Evolutionary conservation across 30 jellyfish, hydroid and myxozoan genomes (phyloP).

Genomic region (Sanderia malayensis): DNA sequence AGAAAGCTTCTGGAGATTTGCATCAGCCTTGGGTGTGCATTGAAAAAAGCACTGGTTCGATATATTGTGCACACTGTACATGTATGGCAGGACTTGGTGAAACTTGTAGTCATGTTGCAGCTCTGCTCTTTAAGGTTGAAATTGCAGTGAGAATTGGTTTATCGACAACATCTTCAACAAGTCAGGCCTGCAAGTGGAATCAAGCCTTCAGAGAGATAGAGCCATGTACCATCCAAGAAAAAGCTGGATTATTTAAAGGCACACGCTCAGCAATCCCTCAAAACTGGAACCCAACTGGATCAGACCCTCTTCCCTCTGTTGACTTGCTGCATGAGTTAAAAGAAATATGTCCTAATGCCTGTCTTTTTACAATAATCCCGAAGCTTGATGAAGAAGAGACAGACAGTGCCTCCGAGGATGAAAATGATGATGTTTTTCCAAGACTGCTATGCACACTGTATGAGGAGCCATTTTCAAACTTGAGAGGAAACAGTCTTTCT

Average conservation of each 20-base stretch:
- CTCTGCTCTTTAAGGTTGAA: slow-evolving; percentile 34
- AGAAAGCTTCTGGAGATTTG: slow-evolving; percentile 1
- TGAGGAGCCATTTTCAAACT: too few relatives aligned
- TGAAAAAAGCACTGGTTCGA: slow-evolving; percentile 3
- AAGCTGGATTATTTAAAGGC: too few relatives aligned
- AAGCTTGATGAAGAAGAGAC: too few relatives aligned
- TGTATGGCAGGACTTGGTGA: slow-evolving; percentile 50
- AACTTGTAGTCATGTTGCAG: slow-evolving; percentile 63
- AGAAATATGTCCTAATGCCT: not conserved
- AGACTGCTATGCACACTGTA: too few relatives aligned
- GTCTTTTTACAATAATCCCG: too few relatives aligned
- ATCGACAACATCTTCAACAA: slow-evolving; percentile 27
- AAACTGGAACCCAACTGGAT: too few relatives aligned
- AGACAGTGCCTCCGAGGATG: too few relatives aligned
- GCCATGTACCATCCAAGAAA: not conserved
- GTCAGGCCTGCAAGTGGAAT: slow-evolving; percentile 48
- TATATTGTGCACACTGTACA: too few relatives aligned
- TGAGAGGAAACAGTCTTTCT: too few relatives aligned
- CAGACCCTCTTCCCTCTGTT: too few relatives aligned
- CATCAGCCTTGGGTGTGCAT: slow-evolving; percentile 20
- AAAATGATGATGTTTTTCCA: too few relatives aligned
- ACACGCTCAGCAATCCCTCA: too few relatives aligned
- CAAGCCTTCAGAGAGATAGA: slow-evolving; percentile 23
- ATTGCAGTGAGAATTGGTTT: slow-evolving; percentile 46
- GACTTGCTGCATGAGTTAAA: not conserved